Conservation (phyloP, 2,113 vertebrate species). For the Peromyscus leucopus region DNA sequence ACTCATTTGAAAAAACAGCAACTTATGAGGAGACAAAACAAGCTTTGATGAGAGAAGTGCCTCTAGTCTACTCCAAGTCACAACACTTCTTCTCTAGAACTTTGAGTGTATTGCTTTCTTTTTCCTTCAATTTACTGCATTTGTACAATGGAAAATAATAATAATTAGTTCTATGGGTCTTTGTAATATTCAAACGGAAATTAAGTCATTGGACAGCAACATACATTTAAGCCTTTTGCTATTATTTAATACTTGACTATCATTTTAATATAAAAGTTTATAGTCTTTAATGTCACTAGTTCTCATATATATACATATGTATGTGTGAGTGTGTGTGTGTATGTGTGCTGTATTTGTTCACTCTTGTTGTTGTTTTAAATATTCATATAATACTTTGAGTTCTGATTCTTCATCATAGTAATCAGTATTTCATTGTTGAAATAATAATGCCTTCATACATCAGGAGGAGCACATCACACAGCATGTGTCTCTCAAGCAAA, state of each 20-base stretch:
- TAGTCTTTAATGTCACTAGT: neutral
- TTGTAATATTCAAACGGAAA: neutral
- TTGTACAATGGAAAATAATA: neutral
- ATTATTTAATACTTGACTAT: slow-evolving; percentile 1
- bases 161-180: neutral
- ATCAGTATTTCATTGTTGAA: neutral
- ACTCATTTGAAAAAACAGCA: neutral
- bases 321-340: neutral
- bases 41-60: neutral
- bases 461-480: neutral
- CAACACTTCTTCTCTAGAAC: neutral
- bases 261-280: neutral
- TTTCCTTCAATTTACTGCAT: neutral
- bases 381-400: neutral
- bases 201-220: neutral
- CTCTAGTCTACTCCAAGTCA: neutral
- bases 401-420: neutral
- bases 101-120: neutral
- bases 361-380: neutral
- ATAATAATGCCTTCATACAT: neutral
- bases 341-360: neutral
- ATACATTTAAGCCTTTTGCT: neutral
- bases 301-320: neutral
- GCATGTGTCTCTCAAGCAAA: neutral
- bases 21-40: neutral